Evolutionary conservation across 2,888 invertebrate species (phyloP).

Genomic region (Cheilosia scutellata): DNA sequence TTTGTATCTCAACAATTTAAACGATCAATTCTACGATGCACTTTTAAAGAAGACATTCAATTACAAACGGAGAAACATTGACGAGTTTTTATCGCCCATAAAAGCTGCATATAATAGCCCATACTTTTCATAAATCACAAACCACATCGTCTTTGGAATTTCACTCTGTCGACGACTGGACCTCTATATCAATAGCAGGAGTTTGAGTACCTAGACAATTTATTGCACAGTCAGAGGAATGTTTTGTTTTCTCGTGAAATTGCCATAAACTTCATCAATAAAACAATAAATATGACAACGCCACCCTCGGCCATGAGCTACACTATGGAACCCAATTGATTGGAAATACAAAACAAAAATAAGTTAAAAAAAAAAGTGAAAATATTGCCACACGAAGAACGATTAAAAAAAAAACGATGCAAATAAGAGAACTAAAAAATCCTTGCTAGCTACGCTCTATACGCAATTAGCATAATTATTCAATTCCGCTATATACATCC

Average conservation of each 20-base stretch:
- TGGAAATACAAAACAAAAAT: constrained; percentile 15
- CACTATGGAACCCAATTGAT: constrained; percentile 26
- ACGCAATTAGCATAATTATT: constrained; percentile 70
- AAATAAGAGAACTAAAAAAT: constrained; percentile 22
- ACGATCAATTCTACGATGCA: too few species aligned
- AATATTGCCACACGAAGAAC: constrained; percentile 7
- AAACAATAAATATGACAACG: constrained; percentile 48
- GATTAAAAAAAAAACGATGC: constrained; percentile 22
- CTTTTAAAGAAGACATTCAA: neutral
- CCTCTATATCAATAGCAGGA: neutral
- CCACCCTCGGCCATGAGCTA: constrained; percentile 38
- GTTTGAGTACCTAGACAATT: constrained; percentile 23
- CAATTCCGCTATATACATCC: constrained; percentile 64
- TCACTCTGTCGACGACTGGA: neutral
- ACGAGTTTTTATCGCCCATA: neutral
- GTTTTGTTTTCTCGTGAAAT: constrained; percentile 15
- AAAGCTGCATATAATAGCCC: neutral
- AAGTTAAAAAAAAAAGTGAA: neutral
- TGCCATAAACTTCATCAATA: constrained; percentile 38
- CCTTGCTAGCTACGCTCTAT: constrained; percentile 26
- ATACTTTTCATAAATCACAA: constrained; percentile 29
- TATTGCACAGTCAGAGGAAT: constrained; percentile 5
- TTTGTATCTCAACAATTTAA: too few species aligned
- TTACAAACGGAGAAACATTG: neutral
- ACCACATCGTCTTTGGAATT: constrained; percentile 14